Conservation (phyloP, 2,113 vertebrate species). For the Zapus hudsonius region DNA sequence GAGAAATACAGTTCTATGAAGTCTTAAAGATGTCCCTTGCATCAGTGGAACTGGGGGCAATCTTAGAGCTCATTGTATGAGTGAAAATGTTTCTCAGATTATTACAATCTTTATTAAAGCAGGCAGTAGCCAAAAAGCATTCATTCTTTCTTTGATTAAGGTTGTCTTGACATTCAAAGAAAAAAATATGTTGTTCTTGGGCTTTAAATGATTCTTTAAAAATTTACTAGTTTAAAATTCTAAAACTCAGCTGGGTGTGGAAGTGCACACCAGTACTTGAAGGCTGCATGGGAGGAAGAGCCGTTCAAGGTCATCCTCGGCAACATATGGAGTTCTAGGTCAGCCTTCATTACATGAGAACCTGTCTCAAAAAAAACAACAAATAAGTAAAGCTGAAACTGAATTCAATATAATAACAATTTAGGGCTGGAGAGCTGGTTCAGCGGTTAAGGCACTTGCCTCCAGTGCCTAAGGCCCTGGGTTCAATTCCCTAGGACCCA, state of each 20-base stretch:
- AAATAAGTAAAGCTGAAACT: neutral
- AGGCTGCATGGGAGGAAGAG: no score
- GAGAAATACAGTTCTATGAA: neutral
- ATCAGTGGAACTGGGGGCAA: neutral
- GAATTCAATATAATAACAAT: neutral
- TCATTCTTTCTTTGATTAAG: neutral
- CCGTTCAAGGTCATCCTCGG: no score
- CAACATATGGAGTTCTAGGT: no score
- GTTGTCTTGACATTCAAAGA: neutral
- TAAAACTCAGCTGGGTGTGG: neutral
- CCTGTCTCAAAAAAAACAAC: no score
- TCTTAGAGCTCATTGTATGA: neutral
- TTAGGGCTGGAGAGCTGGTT: no score
- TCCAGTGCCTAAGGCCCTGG: no score
- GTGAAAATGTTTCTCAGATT: neutral
- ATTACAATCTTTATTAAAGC: neutral
- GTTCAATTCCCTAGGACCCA: no score
- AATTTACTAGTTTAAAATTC: neutral
- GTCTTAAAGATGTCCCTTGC: neutral
- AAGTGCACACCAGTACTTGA: neutral
- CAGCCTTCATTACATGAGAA: no score
- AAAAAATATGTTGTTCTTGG: constrained; percentile 7
- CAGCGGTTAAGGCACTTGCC: no score
- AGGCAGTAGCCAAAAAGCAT: neutral
- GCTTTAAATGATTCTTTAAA: constrained; percentile 26